Conservation (phyloP, 2,888 invertebrate species). For the Dynastes tityus region DNA sequence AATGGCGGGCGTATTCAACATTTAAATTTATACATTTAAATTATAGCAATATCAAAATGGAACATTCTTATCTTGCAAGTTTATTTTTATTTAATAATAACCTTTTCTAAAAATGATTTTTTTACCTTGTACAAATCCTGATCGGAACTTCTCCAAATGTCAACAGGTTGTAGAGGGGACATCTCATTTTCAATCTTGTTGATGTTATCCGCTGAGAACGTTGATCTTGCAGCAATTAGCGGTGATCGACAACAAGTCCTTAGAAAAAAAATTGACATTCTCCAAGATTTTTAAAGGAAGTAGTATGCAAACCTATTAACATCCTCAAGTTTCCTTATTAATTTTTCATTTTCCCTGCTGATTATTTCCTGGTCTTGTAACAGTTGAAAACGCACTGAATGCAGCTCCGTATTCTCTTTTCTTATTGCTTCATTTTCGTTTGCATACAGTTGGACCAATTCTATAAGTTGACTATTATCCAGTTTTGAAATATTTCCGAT, state of each 20-base stretch:
- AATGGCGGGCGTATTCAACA: too few species aligned
- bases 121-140: constrained; percentile 67
- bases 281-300: neutral
- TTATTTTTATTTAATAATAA: too few species aligned
- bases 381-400: constrained; percentile 83
- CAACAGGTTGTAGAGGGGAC: constrained; percentile 67
- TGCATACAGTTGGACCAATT: constrained; percentile 89
- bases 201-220: constrained; percentile 76
- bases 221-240: constrained; percentile 83
- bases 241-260: constrained; percentile 75
- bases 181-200: constrained; percentile 60
- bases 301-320: constrained; percentile 80
- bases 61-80: too few species aligned
- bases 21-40: too few species aligned
- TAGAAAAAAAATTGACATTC: too few species aligned
- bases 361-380: constrained; percentile 92
- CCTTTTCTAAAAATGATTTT: neutral
- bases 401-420: constrained; percentile 90
- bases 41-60: too few species aligned
- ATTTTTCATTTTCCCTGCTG: constrained; percentile 91
- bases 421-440: constrained; percentile 85
- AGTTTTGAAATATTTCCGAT: constrained; percentile 83
- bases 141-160: constrained; percentile 84
- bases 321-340: constrained; percentile 90
- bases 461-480: constrained; percentile 85